phyloP scores from a whole-genome alignment of 2,113 vertebrate genomes.

The Hypocryptadius cinnamomeus region DNA sequence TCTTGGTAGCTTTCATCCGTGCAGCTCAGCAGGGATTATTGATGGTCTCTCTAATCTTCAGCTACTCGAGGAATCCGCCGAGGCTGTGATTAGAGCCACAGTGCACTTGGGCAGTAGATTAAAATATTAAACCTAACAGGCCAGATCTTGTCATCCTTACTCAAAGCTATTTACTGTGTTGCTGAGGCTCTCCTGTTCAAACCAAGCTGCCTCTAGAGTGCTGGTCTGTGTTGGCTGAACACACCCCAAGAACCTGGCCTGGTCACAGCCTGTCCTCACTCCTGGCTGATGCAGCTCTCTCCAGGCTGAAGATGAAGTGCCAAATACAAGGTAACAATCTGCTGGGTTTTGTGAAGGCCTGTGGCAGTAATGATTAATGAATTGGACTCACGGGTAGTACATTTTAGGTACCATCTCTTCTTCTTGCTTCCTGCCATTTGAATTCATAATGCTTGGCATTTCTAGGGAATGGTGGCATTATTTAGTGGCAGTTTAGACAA shows the following conservation, averaged over 20 bases:
- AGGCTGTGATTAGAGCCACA: neutral
- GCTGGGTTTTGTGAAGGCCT: neutral
- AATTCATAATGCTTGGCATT: neutral
- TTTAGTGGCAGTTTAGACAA: neutral
- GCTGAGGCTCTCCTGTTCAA: neutral
- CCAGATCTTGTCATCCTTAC: neutral
- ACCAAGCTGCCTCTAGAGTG: neutral
- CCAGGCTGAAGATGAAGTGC: neutral
- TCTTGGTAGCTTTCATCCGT: neutral
- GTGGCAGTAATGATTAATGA: neutral
- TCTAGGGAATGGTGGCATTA: neutral
- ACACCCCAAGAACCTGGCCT: neutral
- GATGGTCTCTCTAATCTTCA: neutral
- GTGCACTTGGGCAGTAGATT: neutral
- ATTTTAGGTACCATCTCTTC: neutral
- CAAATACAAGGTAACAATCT: neutral
- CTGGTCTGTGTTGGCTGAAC: fast-evolving
- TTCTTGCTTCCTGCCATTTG: neutral
- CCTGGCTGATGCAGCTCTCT: neutral
- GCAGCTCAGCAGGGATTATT: neutral
- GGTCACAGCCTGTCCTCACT: neutral
- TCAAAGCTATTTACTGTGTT: neutral
- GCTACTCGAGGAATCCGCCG: fast-evolving
- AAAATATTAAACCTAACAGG: neutral
- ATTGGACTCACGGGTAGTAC: fast-evolving